These are phyloP conservation scores for Passerculus sandwichensis DNA, from an alignment of 2,797 vertebrate species.

Conservation along the genomic window DNA sequence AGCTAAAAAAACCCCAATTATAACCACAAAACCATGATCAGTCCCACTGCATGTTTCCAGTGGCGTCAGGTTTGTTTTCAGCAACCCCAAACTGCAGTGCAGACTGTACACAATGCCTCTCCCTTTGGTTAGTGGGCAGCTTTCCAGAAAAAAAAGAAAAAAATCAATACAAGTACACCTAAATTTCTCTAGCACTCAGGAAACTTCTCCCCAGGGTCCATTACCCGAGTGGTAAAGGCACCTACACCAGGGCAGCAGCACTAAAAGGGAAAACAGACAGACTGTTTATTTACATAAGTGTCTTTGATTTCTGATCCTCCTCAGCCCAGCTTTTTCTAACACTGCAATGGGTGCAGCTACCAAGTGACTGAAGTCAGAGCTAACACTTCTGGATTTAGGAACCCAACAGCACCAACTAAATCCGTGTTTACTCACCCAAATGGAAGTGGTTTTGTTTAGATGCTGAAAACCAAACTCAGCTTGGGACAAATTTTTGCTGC, in stretches of 20 bases:
- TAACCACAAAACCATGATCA: neutral
- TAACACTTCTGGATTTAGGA: neutral
- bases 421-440: neutral
- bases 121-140: neutral
- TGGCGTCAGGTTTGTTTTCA: neutral
- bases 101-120: neutral
- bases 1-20: neutral
- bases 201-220: neutral
- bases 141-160: neutral
- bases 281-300: conserved; percentile 4
- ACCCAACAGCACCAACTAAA: neutral
- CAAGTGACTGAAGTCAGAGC: neutral
- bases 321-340: neutral
- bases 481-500: neutral
- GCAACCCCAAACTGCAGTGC: neutral
- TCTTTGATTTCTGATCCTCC: neutral
- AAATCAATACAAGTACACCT: conserved; percentile 52
- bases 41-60: neutral
- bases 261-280: neutral
- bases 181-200: conserved; percentile 29
- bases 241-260: neutral
- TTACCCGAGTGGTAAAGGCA: neutral
- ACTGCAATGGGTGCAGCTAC: neutral
- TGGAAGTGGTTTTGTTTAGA: neutral
- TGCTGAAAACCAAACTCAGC: neutral